These are phyloP conservation scores for Drosophila orosa DNA, from an alignment of 1,140 invertebrate genomes.

Conservation along the genomic window DNA sequence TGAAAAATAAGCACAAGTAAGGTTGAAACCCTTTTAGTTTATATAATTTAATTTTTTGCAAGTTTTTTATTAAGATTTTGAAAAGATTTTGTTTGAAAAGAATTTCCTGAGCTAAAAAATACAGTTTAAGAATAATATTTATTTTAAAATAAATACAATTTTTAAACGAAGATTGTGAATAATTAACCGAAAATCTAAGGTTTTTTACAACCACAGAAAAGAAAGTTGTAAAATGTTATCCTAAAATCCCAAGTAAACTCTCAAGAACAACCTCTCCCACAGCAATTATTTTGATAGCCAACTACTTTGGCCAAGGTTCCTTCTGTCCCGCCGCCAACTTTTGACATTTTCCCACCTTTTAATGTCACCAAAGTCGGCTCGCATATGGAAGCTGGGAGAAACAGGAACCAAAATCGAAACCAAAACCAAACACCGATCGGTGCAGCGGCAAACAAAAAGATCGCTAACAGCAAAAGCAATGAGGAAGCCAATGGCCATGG, in stretches of 20 bases:
- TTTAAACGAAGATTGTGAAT: too few relatives aligned
- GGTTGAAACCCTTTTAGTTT: too few relatives aligned
- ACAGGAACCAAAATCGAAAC: constrained; percentile 25
- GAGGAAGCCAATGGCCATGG: constrained; percentile 43
- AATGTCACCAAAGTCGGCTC: constrained; percentile 57
- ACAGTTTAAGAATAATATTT: not conserved
- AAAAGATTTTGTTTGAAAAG: too few relatives aligned
- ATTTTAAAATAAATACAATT: not conserved
- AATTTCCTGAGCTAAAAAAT: not conserved
- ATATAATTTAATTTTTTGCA: not conserved
- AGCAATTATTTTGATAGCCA: constrained; percentile 46
- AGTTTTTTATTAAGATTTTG: not conserved
- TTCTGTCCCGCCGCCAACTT: constrained; percentile 18
- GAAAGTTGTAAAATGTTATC: too few relatives aligned
- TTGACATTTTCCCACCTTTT: constrained; percentile 81
- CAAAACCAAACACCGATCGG: constrained; percentile 21
- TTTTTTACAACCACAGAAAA: too few relatives aligned
- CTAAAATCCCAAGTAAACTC: not conserved
- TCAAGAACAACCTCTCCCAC: constrained; percentile 13
- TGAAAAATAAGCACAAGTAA: too few relatives aligned
- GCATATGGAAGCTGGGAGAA: constrained; percentile 16
- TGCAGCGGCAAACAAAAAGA: constrained; percentile 17
- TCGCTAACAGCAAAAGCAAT: constrained; percentile 36
- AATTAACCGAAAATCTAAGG: too few relatives aligned
- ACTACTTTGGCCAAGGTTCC: constrained; percentile 8